Evolutionary conservation across 2,113 vertebrate species (phyloP), one percentile per base, ranked within the genome.

Genomic region (Bucco capensis): DNA sequence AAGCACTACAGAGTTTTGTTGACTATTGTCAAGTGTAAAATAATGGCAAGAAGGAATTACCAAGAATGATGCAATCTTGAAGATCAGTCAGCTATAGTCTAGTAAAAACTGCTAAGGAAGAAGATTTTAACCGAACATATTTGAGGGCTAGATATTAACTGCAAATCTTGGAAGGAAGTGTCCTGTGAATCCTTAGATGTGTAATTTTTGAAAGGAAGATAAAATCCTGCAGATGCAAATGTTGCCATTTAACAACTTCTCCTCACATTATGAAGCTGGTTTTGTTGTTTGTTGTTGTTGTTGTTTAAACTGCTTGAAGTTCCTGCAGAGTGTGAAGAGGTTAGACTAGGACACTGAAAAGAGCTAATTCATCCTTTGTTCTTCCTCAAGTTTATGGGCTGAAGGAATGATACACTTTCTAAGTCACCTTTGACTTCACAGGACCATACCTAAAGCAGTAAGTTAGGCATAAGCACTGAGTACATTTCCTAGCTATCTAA

Each of bases 1-100:
- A 92, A 96, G 93, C 94, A 96, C 93, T 90, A 70, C 96, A 91
- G 90, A 90, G 83, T 92, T 95, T 96, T 96, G 71, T 84, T 92
- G 93, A 93, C 93, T 92, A 96, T 53, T 91, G 91, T 90, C 6
- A 47, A 88, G 82, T 65, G 72, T 53, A 95, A 95, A 96, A 83
- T 78, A 96, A 95, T 92, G 81, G 88, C 88, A 93, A 86, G 75
- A 79, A 84, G 42, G 85, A 95, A 77, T 91, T 85, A 95, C 83
- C 77, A 87, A 83, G 82, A 84, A 92, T 87, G 67, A 96, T 82
- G 86, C 61, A 94, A 91, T 95, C 92, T 75, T 90, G 47, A 89
- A 87, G 46, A 93, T 61, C 54, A 33, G 81, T 95, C 73, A 76
- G 65, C 66, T 79, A 9, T 3, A 82, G 14, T 0, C 1, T 18